These are phyloP conservation scores for Lophius americanus DNA, from an alignment of 2,797 vertebrate genomes.

Conservation along the genomic window DNA sequence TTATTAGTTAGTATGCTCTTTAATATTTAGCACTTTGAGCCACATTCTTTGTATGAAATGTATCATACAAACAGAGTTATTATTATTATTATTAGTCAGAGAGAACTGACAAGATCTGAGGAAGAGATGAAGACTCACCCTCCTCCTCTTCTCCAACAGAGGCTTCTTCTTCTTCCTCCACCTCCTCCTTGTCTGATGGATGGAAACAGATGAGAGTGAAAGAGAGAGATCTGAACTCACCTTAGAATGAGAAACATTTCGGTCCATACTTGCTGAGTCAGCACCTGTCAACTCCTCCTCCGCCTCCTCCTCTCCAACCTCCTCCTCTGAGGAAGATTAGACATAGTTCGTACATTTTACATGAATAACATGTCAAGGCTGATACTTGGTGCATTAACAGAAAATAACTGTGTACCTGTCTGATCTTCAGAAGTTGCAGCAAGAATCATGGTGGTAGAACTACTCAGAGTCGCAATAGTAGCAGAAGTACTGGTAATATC, in stretches of 20 bases:
- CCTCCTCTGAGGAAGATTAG: background rate
- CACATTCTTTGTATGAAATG: slow-evolving; percentile 11
- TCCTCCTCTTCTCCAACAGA: background rate
- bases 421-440: background rate
- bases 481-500: background rate
- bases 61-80: background rate
- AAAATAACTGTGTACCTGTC: slow-evolving; percentile 18
- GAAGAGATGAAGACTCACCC: background rate
- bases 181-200: slow-evolving; percentile 1
- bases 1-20: no score
- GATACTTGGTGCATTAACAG: background rate
- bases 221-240: background rate
- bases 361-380: background rate
- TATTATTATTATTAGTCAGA: background rate
- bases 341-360: background rate
- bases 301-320: background rate
- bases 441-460: background rate
- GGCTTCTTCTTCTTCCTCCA: background rate
- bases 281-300: background rate
- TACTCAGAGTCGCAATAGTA: background rate
- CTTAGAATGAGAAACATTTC: background rate
- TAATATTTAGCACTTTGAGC: background rate
- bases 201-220: background rate
- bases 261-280: slow-evolving; percentile 21
- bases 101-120: background rate